Base-by-base conservation (phyloP, 2,113 vertebrate genomes). In the Laticauda colubrina region DNA sequence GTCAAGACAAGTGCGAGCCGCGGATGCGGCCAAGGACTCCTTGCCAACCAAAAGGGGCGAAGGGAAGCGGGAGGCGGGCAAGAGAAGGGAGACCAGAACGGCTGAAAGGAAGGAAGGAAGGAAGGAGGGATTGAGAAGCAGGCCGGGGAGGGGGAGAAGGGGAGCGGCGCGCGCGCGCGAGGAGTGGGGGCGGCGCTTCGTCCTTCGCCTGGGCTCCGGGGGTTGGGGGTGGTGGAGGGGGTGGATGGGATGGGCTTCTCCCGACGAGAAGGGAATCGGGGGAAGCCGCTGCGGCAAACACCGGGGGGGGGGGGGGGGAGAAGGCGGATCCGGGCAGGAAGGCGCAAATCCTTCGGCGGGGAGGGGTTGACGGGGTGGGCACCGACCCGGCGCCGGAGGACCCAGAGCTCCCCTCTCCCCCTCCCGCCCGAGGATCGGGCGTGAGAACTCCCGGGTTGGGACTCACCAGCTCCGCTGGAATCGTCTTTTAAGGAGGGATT, bases 1-100 rank as follows among this genome's bases (percentile, higher is more conserved):
- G 96, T 97, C 96, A 96, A 94, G 94, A 91, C 90, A 24, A 94
- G 95, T 26, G 96, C 91, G 95, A 95, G 95, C 96, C 95, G 96
- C 95, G 90, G 54, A 92, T 55, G 94, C 93, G 91, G 94, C 94
- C 89, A 92, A 85, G 34, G 75, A 95, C 93, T 93, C 61, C 95
- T 91, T 90, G 94, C 95, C 95, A 91, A 93, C 96, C 95, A 89
- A 61, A 61, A n/a, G 95, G 94, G 94, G 91, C 94, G 94, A 95
- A 93, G 94, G 95, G 94, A 95, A 92, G 94, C 94, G 94, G 91
- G 92, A 89, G 57, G 92, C 61, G 59, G 92, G 89, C 94, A 94
- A 95, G 93, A 89, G 93, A 94, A n/a, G 94, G 96, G 95, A 92
- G 93, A 95, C 93, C 93, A 92, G 94, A 94, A 94, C 93, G 94